Base-by-base conservation (phyloP, 2,797 vertebrate species). In the Hydrophis major region DNA sequence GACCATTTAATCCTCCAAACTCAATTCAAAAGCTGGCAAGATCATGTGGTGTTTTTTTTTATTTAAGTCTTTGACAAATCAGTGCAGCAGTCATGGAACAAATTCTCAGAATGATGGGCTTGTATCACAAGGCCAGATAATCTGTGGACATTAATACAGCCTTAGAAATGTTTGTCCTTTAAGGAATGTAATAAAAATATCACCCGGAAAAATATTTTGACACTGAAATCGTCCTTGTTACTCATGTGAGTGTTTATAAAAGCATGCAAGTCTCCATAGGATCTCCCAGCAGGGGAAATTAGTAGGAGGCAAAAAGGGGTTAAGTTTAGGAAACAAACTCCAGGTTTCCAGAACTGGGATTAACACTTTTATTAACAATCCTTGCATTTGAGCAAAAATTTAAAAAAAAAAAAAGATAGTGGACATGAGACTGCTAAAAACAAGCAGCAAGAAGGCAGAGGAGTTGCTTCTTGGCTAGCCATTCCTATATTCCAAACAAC, bases 91-190 rank as follows among this genome's bases (percentile, higher is more conserved):
- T 86, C 89, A 91, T 94, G 94, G 78, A 93, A 89, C 63, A 93
- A 86, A 69, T 87, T 96, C 93, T 94, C 93, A 90, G 92, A 93
- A 55, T 37, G 86, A 92, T 94, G 0, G 0, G 66, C 90, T 95
- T 95, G 94, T 93, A 91, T 95, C 93, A 94, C 20, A 47, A 93
- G 95, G 47, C n/a, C 0, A 74, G 87, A 37, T 57, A 93, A 89
- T 89, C 87, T 93, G 92, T 96, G 95, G 95, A 95, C 95, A 95
- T 92, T 93, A 93, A 93, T 96, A 95, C 95, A 97, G 90, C 66
- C 94, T 78, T 94, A 22, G 89, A 94, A 95, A 87, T 94, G 95
- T 95, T 92, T 93, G 0, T 96, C 96, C 95, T 96, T 28, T 95
- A 96, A 96, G 96, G 96, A 69, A 93, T 28, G 90, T 89, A 95